Percentiles rank a stretch among this genome's conserved stretches.
phyloP scores from a whole-genome alignment of 1,140 invertebrate genomes.

The Trichonephila clavipes region DNA sequence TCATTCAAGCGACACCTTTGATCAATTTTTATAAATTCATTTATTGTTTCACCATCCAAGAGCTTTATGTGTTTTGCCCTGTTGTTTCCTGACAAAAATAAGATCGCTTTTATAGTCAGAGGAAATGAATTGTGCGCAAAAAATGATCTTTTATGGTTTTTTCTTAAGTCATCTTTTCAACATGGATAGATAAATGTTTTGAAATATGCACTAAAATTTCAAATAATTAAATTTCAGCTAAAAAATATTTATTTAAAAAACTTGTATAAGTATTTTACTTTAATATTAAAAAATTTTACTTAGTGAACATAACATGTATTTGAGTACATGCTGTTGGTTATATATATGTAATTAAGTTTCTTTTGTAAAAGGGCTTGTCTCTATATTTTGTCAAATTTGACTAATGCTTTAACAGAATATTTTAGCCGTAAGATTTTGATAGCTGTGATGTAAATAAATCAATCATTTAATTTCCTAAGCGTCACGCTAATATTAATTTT shows the following conservation, averaged over 20 bases:
- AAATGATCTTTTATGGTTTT: slow-evolving; percentile 22
- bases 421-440: too few relatives aligned
- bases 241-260: background rate
- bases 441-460: too few relatives aligned
- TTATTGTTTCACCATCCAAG: background rate
- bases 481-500: too few relatives aligned
- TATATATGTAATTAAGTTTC: background rate
- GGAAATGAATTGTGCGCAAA: background rate
- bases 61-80: background rate
- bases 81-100: background rate
- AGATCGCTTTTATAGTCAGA: background rate
- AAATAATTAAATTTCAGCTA: background rate
- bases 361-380: background rate
- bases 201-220: background rate
- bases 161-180: background rate
- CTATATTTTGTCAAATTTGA: too few relatives aligned
- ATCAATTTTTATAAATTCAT: slow-evolving; percentile 2
- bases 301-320: too few relatives aligned
- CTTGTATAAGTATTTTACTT: too few relatives aligned
- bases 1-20: slow-evolving; percentile 19
- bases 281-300: too few relatives aligned
- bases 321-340: too few relatives aligned
- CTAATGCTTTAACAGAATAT: too few relatives aligned
- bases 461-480: too few relatives aligned
- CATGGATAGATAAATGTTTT: background rate